A percentile compares a stretch with the other conserved stretches of the same genome.
phyloP scores from a whole-genome alignment of 2,797 vertebrate species.

The Gymnoscopelus microlampas region DNA sequence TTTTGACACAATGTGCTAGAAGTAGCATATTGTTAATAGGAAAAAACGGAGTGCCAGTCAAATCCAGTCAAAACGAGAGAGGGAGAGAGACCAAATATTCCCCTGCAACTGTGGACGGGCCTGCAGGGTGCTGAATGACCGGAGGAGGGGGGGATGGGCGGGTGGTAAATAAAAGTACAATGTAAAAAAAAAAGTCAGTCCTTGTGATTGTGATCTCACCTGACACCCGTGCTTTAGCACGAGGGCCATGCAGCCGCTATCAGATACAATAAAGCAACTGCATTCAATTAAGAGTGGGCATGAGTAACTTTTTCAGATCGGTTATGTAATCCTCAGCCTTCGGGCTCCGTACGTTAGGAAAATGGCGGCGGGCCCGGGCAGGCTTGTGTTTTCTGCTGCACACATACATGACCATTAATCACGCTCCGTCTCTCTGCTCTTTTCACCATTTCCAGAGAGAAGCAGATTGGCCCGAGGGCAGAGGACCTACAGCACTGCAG shows the following conservation, averaged over 20 bases:
- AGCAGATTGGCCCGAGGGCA: conserved; percentile 54
- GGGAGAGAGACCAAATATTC: conserved; percentile 39
- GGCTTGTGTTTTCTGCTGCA: conserved; percentile 68
- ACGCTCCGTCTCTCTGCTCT: conserved; percentile 70
- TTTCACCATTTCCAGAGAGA: conserved; percentile 69
- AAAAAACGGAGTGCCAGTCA: conserved; percentile 58
- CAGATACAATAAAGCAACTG: conserved; percentile 37
- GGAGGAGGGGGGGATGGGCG: background rate
- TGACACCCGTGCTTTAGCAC: conserved; percentile 30
- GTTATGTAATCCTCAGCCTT: conserved; percentile 69
- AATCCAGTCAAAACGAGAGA: conserved; percentile 50
- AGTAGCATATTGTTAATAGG: conserved; percentile 72
- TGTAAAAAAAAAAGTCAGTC: conserved; percentile 21
- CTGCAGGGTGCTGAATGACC: conserved; percentile 36
- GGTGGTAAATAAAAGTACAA: conserved; percentile 39
- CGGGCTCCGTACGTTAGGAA: conserved; percentile 51
- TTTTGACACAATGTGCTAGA: conserved; percentile 80
- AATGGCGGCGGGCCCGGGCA: conserved; percentile 67
- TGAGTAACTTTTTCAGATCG: conserved; percentile 58
- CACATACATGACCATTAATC: conserved; percentile 73
- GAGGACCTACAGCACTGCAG: conserved; percentile 59
- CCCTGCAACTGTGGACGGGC: background rate
- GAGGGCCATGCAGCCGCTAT: conserved; percentile 32
- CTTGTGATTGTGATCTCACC: conserved; percentile 44
- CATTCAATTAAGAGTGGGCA: conserved; percentile 67